phyloP scores from a whole-genome alignment of 2,888 invertebrate genomes.

The Timema cristinae region DNA sequence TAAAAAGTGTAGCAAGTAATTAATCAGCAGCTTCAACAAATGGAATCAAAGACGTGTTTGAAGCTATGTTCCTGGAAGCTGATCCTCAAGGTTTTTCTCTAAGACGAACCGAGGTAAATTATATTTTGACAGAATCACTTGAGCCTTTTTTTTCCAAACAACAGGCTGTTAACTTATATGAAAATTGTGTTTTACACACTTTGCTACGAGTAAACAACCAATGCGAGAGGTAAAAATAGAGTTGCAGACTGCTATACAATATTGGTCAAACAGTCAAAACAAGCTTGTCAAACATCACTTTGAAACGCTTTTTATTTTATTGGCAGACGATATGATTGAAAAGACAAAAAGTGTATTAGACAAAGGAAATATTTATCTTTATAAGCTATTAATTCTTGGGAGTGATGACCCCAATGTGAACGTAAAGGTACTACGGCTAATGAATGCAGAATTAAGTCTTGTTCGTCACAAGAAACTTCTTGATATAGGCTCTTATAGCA shows the following conservation, averaged over 20 bases:
- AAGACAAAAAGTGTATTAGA: not conserved
- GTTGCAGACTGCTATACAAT: conserved; percentile 4
- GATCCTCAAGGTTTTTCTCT: conserved; percentile 3
- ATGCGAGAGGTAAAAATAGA: conserved; percentile 9
- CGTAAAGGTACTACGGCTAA: not conserved
- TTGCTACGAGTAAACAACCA: conserved; percentile 10
- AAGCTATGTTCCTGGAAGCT: conserved; percentile 16
- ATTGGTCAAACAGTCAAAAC: conserved; percentile 6
- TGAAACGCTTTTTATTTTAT: not conserved
- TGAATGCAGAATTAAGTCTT: not conserved
- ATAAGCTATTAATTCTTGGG: not conserved
- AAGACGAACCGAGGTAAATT: not conserved
- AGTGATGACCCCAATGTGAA: not conserved
- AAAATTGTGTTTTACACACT: not conserved
- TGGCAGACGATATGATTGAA: not conserved
- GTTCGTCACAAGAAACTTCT: no score
- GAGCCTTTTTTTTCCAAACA: conserved; percentile 10
- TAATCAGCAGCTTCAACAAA: not conserved
- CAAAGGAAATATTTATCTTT: not conserved
- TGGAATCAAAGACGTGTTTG: conserved; percentile 8
- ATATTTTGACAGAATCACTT: conserved; percentile 9
- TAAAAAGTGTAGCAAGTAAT: conserved; percentile 9
- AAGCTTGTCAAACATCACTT: not conserved
- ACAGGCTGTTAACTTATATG: conserved; percentile 7
- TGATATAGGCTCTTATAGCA: no score